phyloP scores from a whole-genome alignment of 2,113 vertebrate genomes.

The Emydura subglobosa region DNA sequence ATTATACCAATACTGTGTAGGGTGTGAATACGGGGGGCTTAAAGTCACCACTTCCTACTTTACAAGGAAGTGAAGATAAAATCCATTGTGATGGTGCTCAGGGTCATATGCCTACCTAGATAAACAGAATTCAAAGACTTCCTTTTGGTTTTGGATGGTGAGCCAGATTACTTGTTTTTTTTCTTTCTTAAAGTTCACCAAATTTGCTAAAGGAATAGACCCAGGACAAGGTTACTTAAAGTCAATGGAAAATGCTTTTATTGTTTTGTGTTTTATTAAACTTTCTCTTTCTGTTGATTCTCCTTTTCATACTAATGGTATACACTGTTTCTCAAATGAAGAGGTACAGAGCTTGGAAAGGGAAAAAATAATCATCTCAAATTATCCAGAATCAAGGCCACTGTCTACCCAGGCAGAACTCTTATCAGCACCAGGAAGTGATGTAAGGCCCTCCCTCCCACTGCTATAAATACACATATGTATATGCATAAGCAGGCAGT shows the following conservation, averaged over 20 bases:
- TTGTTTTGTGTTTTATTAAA: slow-evolving; percentile 56
- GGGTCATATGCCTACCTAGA: not conserved
- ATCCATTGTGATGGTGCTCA: not conserved
- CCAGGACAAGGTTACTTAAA: slow-evolving; percentile 62
- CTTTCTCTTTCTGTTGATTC: slow-evolving; percentile 45
- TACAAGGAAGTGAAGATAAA: not conserved
- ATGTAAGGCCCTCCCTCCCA: not conserved
- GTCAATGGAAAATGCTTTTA: slow-evolving; percentile 50
- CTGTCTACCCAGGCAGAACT: not conserved
- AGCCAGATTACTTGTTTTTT: not conserved
- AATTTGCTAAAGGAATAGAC: slow-evolving; percentile 48
- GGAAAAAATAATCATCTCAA: slow-evolving; percentile 8
- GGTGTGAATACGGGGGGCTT: too few species aligned
- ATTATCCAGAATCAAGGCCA: not conserved
- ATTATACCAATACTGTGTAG: not conserved
- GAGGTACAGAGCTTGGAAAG: slow-evolving; percentile 17
- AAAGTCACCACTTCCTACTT: not conserved
- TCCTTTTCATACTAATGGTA: slow-evolving; percentile 42
- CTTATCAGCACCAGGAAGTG: not conserved
- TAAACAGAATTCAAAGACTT: not conserved
- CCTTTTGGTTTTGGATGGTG: not conserved
- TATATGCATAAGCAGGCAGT: not conserved
- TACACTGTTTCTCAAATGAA: slow-evolving; percentile 25
- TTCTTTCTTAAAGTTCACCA: slow-evolving; percentile 29
- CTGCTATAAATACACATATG: not conserved